Evolutionary conservation across 2,797 vertebrate species (phyloP).

Genomic region (Diglossa cyanea): DNA sequence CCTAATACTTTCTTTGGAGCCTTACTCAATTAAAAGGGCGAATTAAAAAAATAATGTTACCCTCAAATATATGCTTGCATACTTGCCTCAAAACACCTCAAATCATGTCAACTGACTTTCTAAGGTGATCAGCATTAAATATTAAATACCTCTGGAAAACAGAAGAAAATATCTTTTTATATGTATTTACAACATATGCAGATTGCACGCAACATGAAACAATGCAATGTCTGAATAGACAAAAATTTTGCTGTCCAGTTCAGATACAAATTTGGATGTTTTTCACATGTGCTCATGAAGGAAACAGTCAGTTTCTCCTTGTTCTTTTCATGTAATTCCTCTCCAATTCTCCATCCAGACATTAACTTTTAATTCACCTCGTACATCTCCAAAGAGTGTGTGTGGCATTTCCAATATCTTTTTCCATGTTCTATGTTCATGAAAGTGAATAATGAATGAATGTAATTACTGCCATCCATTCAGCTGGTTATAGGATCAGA

Average conservation of each 20-base stretch:
- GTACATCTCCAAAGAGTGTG: background rate
- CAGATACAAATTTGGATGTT: background rate
- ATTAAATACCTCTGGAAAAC: background rate
- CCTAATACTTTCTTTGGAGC: background rate
- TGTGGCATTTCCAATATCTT: constrained; percentile 13
- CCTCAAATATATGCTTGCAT: background rate
- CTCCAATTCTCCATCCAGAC: background rate
- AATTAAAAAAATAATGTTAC: background rate
- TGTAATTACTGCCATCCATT: constrained; percentile 17
- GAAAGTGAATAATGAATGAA: background rate
- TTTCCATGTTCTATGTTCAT: background rate
- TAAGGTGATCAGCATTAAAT: background rate
- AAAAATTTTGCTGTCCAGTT: background rate
- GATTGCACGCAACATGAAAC: background rate
- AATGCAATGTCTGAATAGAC: background rate
- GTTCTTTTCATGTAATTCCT: background rate
- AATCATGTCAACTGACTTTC: background rate
- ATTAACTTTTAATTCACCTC: constrained; percentile 41
- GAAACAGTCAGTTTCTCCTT: background rate
- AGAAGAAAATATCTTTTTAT: background rate
- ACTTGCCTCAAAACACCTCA: background rate
- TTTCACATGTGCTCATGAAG: background rate
- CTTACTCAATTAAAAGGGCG: background rate
- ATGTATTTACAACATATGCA: background rate
- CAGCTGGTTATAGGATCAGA: background rate